Conservation (phyloP, 2,797 vertebrate genomes). For the Stomatorhinus walkeri region DNA sequence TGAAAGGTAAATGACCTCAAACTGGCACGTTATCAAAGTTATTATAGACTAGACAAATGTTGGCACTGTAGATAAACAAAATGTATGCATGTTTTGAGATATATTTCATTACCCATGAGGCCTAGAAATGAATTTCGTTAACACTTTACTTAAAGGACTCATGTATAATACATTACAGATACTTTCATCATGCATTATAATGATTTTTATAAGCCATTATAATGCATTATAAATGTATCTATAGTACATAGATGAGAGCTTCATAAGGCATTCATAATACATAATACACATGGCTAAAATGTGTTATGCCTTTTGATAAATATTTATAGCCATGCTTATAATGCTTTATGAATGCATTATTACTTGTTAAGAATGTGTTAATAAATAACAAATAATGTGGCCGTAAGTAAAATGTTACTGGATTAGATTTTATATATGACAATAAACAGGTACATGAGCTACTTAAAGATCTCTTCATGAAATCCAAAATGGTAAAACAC, state of each 20-base stretch:
- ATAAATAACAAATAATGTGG: neutral
- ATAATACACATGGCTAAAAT: neutral
- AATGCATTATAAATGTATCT: neutral
- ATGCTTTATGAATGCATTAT: neutral
- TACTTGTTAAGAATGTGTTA: neutral
- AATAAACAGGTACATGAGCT: neutral
- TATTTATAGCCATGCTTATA: neutral
- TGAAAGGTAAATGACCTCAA: neutral
- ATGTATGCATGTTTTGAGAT: neutral
- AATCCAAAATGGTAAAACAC: neutral
- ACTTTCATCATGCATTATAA: neutral
- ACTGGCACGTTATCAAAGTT: neutral
- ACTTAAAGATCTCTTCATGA: conserved; percentile 1
- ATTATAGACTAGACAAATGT: neutral
- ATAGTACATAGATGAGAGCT: neutral
- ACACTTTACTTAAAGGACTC: neutral
- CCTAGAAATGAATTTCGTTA: neutral
- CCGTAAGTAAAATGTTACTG: neutral
- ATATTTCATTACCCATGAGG: neutral
- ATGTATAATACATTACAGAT: neutral
- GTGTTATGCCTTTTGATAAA: neutral
- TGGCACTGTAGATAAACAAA: neutral
- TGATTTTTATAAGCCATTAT: neutral
- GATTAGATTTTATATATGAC: neutral
- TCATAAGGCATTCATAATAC: neutral